Conservation (phyloP, 1,140 invertebrate genomes). For the Eriocheir sinensis region DNA sequence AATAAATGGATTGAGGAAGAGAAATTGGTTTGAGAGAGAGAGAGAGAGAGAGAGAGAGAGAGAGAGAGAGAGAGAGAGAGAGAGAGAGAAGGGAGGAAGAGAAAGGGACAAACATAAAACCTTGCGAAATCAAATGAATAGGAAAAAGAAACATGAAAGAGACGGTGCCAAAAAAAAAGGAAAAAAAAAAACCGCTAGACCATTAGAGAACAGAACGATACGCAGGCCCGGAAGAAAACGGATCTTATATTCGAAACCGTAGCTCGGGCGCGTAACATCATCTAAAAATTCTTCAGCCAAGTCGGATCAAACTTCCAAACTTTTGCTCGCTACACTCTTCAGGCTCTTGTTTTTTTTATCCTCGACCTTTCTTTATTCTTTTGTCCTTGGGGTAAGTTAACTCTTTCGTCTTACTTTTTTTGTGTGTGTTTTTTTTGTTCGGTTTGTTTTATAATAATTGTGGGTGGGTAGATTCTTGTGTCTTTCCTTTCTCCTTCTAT, state of each 20-base stretch:
- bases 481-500: background rate
- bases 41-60: background rate
- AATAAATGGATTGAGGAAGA: background rate
- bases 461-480: no score
- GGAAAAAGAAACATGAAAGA: no score
- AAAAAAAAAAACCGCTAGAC: background rate
- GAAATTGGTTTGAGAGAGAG: background rate
- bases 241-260: background rate
- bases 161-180: background rate
- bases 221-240: background rate
- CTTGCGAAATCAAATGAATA: background rate
- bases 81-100: background rate
- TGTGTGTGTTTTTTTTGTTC: no score
- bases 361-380: no score
- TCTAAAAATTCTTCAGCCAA: background rate
- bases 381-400: background rate
- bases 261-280: background rate
- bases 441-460: no score
- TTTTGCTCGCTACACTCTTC: background rate
- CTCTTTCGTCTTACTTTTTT: no score
- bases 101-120: background rate
- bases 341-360: background rate
- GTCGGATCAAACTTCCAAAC: background rate
- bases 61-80: conserved; percentile 2
- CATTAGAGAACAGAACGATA: background rate